These are phyloP conservation scores for Propithecus coquereli DNA, from an alignment of 2,113 vertebrate genomes.

Conservation along the genomic window DNA sequence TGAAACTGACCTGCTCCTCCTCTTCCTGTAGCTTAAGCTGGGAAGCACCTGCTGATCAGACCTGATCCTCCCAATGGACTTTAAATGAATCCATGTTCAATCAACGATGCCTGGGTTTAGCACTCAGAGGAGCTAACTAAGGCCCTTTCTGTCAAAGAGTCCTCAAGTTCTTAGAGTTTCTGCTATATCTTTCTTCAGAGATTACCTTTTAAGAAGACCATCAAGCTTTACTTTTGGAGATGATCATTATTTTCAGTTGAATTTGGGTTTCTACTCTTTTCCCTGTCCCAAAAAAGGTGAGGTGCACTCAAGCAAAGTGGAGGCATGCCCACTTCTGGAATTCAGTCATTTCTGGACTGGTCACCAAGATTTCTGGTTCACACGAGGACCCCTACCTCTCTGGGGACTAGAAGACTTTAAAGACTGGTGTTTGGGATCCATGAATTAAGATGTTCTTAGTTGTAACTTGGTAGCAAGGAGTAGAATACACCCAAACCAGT, in stretches of 20 bases:
- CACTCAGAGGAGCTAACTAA: too few relatives aligned
- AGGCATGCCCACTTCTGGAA: neutral
- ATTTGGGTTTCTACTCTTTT: neutral
- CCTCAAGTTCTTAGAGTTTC: neutral
- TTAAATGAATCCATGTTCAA: neutral
- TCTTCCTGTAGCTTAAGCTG: neutral
- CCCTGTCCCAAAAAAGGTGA: neutral
- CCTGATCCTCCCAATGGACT: neutral
- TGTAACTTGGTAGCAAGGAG: neutral
- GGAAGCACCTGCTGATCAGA: neutral
- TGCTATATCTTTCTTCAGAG: neutral
- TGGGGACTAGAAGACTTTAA: neutral
- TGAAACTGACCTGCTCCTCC: neutral
- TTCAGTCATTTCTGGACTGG: neutral
- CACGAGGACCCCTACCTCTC: neutral
- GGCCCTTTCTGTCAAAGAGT: neutral
- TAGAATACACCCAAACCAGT: neutral
- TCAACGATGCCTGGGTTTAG: neutral
- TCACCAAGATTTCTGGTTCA: neutral
- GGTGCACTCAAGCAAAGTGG: neutral
- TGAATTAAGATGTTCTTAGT: neutral
- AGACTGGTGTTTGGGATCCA: too few relatives aligned
- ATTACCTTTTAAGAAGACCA: neutral
- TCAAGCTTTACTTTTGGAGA: neutral
- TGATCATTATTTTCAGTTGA: neutral